These are phyloP conservation scores for Ectropis crepuscularia DNA, from an alignment of 2,888 invertebrate genomes.

Conservation along the genomic window DNA sequence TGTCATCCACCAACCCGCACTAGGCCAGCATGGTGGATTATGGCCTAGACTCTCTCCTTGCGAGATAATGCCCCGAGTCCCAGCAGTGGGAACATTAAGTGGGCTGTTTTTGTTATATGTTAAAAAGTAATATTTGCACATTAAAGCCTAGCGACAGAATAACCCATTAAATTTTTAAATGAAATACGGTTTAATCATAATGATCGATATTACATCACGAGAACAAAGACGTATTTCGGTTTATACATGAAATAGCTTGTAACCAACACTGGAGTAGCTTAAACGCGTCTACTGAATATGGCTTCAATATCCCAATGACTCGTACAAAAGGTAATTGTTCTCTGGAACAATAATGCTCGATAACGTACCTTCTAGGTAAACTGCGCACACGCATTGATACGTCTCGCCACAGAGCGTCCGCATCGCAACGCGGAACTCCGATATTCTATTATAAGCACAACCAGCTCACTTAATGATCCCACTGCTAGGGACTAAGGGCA, in stretches of 20 bases:
- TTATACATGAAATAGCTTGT: slow-evolving; percentile 66
- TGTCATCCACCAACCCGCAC: too few relatives aligned
- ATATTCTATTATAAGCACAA: too few relatives aligned
- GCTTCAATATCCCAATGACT: slow-evolving; percentile 69
- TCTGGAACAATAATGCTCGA: slow-evolving; percentile 80
- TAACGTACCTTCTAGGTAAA: slow-evolving; percentile 79
- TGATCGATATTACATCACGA: slow-evolving; percentile 22
- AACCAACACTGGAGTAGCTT: slow-evolving; percentile 73
- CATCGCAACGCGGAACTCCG: slow-evolving; percentile 39
- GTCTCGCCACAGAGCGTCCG: slow-evolving; percentile 53
- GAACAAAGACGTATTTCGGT: slow-evolving; percentile 68
- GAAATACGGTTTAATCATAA: neutral
- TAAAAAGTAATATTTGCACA: too few relatives aligned
- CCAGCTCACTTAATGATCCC: too few relatives aligned
- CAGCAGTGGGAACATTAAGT: too few relatives aligned
- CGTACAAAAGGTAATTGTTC: slow-evolving; percentile 84
- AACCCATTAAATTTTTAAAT: too few relatives aligned
- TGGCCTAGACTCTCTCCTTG: too few relatives aligned
- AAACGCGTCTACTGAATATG: slow-evolving; percentile 75
- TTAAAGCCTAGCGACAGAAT: too few relatives aligned
- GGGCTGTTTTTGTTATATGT: too few relatives aligned
- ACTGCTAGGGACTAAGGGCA: too few relatives aligned
- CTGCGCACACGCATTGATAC: slow-evolving; percentile 58
- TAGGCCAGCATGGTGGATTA: too few relatives aligned
- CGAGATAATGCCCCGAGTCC: too few relatives aligned